These are phyloP conservation scores for Leucopsar rothschildi DNA, from an alignment of 2,113 vertebrate species.

Conservation along the genomic window DNA sequence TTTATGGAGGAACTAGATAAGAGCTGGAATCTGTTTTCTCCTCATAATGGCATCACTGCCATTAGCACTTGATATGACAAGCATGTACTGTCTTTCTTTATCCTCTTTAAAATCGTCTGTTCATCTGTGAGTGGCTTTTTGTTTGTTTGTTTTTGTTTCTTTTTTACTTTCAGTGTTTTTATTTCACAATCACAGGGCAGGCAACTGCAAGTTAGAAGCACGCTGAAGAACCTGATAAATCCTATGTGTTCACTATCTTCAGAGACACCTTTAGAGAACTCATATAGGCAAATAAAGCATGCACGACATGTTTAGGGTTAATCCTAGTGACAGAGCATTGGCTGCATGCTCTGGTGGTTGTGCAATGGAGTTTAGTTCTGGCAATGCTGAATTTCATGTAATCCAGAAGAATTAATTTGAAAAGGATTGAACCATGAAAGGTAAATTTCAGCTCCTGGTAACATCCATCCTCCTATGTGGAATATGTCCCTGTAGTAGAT, in stretches of 20 bases:
- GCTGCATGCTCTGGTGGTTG: background rate
- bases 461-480: background rate
- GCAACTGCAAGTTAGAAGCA: background rate
- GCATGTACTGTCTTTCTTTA: background rate
- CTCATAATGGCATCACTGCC: background rate
- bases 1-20: background rate
- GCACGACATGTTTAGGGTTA: background rate
- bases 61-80: background rate
- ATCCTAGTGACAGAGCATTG: background rate
- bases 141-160: background rate
- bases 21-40: background rate
- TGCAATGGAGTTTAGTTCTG: background rate
- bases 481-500: background rate
- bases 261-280: background rate
- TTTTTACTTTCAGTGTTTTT: background rate
- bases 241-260: rapidly evolving
- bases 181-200: background rate
- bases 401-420: background rate
- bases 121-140: background rate
- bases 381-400: background rate
- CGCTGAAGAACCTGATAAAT: background rate
- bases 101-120: background rate
- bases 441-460: background rate
- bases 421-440: background rate
- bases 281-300: background rate